Base-by-base conservation (phyloP, 2,888 invertebrate genomes). In the Subacronicta megacephala region DNA sequence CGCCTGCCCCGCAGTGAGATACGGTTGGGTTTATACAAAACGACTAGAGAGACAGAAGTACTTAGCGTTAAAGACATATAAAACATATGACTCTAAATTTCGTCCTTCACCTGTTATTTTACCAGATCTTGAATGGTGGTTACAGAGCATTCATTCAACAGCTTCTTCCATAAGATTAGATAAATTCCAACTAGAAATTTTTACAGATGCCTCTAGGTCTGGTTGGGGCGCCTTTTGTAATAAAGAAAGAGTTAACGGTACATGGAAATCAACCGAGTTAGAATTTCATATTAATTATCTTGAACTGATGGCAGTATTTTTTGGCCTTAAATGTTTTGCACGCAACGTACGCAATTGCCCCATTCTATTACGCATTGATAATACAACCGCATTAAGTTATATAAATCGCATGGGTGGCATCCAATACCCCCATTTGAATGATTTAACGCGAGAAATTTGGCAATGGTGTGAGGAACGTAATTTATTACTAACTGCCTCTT, bases 1-100 rank as follows among this genome's bases (percentile, higher is more conserved):
- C 0, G 70, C 65, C 1, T 71, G 71, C 16, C 71, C 71, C 7
- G 70, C 63, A 2, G 50, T 47, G 1, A 52, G 53, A 33, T 68
- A 64, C 36, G 59, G 65, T 13, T 62, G 59, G 62, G 3, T 62
- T 2, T 65, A 65, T 26, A 69, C 69, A 7, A 38, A 38, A 38
- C 37, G 37, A 3, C 31, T 58, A 5, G 58, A 62, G 36, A 38
- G 58, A 6, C 36, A 49, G 16, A 63, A 63, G 36, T 59, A 52
- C 38, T 17, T 59, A 47, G 51, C 52, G 9, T 31, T 63, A 9
- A 12, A 55, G 26, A 26, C 26, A 15, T 17, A 42, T 46, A 29
- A 44, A 23, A 20, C 36, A 41, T 62, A 43, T 20, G 51, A 62
- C 7, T 23, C 41, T 18, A 57, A 54, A 41, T 43, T 62, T 9